A percentile compares a stretch with the other conserved stretches of the same genome.
phyloP scores from a whole-genome alignment of 2,797 vertebrate genomes.

The Tenualosa thibaudeaui region DNA sequence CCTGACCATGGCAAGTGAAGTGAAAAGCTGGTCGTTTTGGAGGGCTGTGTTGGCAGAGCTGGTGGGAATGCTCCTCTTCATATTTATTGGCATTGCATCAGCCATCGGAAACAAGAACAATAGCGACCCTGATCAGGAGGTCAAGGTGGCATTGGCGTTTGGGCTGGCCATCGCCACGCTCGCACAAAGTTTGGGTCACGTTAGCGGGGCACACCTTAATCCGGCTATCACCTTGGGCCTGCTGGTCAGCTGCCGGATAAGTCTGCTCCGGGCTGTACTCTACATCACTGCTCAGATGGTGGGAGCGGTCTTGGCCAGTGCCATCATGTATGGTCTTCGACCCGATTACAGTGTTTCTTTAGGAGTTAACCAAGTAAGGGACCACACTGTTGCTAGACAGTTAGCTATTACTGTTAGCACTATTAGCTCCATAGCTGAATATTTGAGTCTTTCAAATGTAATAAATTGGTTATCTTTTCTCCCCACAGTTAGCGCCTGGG shows the following conservation, averaged over 20 bases:
- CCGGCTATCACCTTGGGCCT: conserved; percentile 77
- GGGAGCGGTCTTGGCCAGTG: conserved; percentile 76
- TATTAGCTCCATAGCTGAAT: background rate
- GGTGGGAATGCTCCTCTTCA: conserved; percentile 19
- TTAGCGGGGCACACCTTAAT: conserved; percentile 80
- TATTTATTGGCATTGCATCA: conserved; percentile 35
- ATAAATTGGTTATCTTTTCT: background rate
- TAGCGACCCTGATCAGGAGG: conserved; percentile 66
- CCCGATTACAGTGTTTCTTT: conserved; percentile 54
- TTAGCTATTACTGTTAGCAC: too few relatives aligned
- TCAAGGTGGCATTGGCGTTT: conserved; percentile 78
- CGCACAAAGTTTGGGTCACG: conserved; percentile 76
- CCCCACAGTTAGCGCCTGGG: conserved; percentile 45
- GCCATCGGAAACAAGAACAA: conserved; percentile 35
- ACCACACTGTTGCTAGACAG: background rate
- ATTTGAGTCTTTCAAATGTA: background rate
- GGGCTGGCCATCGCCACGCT: conserved; percentile 76
- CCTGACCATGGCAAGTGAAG: background rate
- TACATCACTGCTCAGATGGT: conserved; percentile 78
- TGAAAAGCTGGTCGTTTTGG: conserved; percentile 31
- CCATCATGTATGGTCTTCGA: conserved; percentile 76
- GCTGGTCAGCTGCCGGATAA: conserved; percentile 80
- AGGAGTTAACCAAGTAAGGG: conserved; percentile 58
- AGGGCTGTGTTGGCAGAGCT: conserved; percentile 41
- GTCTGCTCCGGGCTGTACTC: conserved; percentile 73